These are phyloP conservation scores for Halcyon badia DNA, from an alignment of 2,797 vertebrate genomes.

Conservation along the genomic window DNA sequence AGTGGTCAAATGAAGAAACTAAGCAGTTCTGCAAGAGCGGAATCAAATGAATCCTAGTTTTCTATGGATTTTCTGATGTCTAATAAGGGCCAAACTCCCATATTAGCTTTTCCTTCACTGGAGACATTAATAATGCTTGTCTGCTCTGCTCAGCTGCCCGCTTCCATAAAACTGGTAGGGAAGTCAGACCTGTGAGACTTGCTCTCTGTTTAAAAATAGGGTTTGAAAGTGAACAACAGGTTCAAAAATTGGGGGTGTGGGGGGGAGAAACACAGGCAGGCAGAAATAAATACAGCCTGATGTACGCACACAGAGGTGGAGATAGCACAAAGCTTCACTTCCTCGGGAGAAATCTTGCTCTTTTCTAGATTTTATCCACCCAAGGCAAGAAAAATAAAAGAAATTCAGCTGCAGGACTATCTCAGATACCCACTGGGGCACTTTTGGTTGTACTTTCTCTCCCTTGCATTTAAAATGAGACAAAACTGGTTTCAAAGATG, in stretches of 20 bases:
- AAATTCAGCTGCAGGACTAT: neutral
- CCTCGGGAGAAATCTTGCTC: neutral
- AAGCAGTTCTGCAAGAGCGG: conserved; percentile 5
- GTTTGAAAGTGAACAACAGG: neutral
- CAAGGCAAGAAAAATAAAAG: neutral
- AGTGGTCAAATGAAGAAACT: conserved; percentile 56
- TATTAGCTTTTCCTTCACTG: conserved; percentile 36
- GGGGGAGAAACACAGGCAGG: neutral
- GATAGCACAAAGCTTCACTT: neutral
- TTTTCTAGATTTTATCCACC: neutral
- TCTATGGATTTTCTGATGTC: conserved; percentile 21
- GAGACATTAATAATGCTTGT: conserved; percentile 57
- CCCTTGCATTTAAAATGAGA: neutral
- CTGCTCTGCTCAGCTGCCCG: conserved; percentile 43
- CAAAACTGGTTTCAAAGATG: neutral
- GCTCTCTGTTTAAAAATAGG: neutral
- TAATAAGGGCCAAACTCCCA: conserved; percentile 58
- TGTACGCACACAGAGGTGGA: neutral
- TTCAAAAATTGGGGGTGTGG: neutral
- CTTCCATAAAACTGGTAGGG: conserved; percentile 33
- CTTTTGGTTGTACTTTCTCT: neutral
- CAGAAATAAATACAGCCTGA: neutral
- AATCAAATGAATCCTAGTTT: conserved; percentile 49
- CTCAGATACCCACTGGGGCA: neutral
- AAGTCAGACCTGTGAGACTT: conserved; percentile 6